A percentile compares a stretch with the other conserved stretches of the same genome.
phyloP scores from a whole-genome alignment of 2,113 vertebrate genomes.

The Sigmodon hispidus region DNA sequence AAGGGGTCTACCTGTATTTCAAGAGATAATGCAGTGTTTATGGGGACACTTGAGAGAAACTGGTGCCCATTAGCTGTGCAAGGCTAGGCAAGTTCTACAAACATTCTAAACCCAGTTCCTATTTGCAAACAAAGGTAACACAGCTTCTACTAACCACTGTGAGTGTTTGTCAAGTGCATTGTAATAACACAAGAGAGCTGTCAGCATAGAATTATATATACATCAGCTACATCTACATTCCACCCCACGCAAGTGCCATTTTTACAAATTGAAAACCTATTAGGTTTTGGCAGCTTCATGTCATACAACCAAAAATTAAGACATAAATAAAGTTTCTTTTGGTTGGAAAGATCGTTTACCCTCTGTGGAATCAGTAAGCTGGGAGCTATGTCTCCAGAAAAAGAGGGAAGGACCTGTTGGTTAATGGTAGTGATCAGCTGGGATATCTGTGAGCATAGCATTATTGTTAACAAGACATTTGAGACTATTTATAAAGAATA shows the following conservation, averaged over 20 bases:
- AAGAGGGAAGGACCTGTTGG: neutral
- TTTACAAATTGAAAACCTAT: neutral
- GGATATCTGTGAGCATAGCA: neutral
- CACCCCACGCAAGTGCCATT: neutral
- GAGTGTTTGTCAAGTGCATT: neutral
- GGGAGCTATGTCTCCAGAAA: neutral
- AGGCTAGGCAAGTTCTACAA: neutral
- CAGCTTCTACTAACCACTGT: neutral
- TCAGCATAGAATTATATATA: neutral
- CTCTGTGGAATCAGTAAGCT: neutral
- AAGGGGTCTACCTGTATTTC: neutral
- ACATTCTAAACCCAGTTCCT: neutral
- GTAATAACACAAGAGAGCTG: neutral
- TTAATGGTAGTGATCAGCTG: neutral
- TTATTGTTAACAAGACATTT: neutral
- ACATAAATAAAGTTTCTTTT: neutral
- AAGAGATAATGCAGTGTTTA: neutral
- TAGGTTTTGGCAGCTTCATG: neutral
- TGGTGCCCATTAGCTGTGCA: neutral
- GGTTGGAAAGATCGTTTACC: neutral
- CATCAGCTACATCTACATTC: neutral
- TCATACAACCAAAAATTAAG: neutral
- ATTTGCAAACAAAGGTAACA: neutral
- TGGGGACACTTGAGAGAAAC: neutral
- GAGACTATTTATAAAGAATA: neutral